Base-by-base conservation (phyloP, 2,888 invertebrate genomes). In the Aelia acuminata region DNA sequence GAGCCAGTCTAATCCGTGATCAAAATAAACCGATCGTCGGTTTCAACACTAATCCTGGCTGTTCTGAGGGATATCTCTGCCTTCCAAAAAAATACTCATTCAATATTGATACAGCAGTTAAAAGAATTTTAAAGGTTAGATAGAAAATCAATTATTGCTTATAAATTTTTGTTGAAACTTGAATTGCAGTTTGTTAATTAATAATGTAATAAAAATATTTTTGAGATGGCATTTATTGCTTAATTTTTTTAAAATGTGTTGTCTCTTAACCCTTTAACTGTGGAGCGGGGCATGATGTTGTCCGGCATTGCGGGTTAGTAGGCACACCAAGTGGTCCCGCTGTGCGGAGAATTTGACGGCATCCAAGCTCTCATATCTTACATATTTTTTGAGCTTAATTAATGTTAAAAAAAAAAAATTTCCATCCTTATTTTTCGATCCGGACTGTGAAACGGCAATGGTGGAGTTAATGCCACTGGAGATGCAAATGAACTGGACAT, bases 1-100 rank as follows among this genome's bases (percentile, higher is more conserved):
- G 98, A 0, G 98, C 99, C 11, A 97, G 96, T 91, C 95, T 96
- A 92, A 95, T 98, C 43, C 93, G 93, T 88, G 94, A 95, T 91
- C 93, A 93, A 91, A 94, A 95, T 90, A 98, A 97, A 91, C 98
- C 98, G n/a, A 96, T 99, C 89, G 95, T 99, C 91, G 99, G 99
- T 0, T 96, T 99, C 91, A 99, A 99, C 93, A 99, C 99, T 31
- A 97, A 99, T 92, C 98, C 99, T 0, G 94, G 95, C 91, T 95
- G 96, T 91, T 99, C 99, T 0, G 98, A 98, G 91, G 99, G 99
- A 0, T 95, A 97, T 90, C 94, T 99, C 11, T 97, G 99, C 93
- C 93, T 99, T 88, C 96, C 98, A 15, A 96, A 96, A 88, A 94
- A 96, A 92, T 98, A 96, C 92, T 88, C 84, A 75, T 87, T 85